These are phyloP conservation scores for Rhinoptilus africanus DNA, from an alignment of 2,113 vertebrate species.

Conservation along the genomic window DNA sequence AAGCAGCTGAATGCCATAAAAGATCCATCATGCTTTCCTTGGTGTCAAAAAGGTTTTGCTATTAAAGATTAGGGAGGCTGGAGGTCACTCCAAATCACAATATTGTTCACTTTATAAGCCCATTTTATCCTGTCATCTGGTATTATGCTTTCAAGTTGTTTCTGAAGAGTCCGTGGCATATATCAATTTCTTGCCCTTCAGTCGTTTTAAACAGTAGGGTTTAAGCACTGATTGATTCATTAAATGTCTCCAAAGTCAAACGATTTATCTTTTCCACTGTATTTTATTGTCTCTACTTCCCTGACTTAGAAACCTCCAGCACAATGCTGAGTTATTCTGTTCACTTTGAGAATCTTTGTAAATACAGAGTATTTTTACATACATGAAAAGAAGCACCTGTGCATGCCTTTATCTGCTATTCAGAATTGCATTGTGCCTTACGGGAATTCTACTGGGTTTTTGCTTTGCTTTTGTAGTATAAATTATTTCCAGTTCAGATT, in stretches of 20 bases:
- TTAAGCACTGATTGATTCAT: constrained; percentile 1
- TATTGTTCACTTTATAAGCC: background rate
- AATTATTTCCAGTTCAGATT: background rate
- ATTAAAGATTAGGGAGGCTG: background rate
- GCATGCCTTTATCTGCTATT: background rate
- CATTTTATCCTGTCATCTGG: constrained; percentile 8
- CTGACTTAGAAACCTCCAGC: background rate
- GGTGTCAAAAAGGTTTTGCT: constrained; percentile 14
- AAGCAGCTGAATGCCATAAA: background rate
- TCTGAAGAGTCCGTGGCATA: background rate
- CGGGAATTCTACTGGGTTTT: background rate
- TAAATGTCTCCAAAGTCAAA: constrained; percentile 11
- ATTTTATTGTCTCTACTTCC: background rate
- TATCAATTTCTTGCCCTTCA: constrained; percentile 10
- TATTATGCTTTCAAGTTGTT: background rate
- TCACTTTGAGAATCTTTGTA: background rate
- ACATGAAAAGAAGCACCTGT: background rate
- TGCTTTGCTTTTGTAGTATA: background rate
- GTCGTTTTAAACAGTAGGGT: background rate
- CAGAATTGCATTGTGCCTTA: background rate
- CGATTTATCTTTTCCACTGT: background rate
- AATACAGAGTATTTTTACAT: background rate
- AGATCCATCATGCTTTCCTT: constrained; percentile 36
- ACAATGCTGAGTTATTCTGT: background rate
- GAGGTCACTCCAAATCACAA: background rate